A percentile compares a stretch with the other conserved stretches of the same genome.
Evolutionary conservation across 2,888 invertebrate species (phyloP).

Genomic region (Nowickia ferox): DNA sequence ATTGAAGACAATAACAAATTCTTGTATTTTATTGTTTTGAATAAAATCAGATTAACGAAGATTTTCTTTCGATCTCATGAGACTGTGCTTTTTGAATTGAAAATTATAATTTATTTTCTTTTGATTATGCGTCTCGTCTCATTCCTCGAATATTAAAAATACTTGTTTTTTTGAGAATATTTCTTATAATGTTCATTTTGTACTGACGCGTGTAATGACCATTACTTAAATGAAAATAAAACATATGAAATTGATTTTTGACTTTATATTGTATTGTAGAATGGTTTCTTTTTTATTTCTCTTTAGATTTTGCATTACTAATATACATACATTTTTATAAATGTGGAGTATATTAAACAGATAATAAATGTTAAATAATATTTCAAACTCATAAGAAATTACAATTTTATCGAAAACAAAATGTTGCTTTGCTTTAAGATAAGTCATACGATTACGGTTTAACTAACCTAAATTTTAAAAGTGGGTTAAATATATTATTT

Average conservation of each 20-base stretch:
- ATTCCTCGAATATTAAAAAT: conserved; percentile 47
- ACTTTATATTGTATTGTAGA: conserved; percentile 63
- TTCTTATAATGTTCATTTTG: conserved; percentile 75
- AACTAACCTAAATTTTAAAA: conserved; percentile 67
- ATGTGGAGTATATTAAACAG: conserved; percentile 54
- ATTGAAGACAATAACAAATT: background rate
- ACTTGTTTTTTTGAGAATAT: conserved; percentile 28
- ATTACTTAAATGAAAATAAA: conserved; percentile 55
- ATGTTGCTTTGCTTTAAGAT: conserved; percentile 40
- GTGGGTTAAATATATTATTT: conserved; percentile 41
- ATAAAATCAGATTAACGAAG: no score
- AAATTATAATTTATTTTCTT: background rate
- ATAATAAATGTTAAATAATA: conserved; percentile 25
- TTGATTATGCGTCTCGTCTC: conserved; percentile 51
- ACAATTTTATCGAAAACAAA: conserved; percentile 43
- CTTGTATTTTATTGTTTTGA: background rate
- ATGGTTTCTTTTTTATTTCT: conserved; percentile 50
- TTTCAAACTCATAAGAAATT: conserved; percentile 29
- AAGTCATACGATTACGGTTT: conserved; percentile 53
- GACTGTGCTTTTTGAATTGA: background rate
- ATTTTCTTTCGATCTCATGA: no score
- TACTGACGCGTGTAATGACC: conserved; percentile 76
- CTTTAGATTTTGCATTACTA: conserved; percentile 43
- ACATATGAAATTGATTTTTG: conserved; percentile 44
- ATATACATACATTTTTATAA: conserved; percentile 67